Base-by-base conservation (phyloP, 2,888 invertebrate species). In the Dolomedes plantarius region DNA sequence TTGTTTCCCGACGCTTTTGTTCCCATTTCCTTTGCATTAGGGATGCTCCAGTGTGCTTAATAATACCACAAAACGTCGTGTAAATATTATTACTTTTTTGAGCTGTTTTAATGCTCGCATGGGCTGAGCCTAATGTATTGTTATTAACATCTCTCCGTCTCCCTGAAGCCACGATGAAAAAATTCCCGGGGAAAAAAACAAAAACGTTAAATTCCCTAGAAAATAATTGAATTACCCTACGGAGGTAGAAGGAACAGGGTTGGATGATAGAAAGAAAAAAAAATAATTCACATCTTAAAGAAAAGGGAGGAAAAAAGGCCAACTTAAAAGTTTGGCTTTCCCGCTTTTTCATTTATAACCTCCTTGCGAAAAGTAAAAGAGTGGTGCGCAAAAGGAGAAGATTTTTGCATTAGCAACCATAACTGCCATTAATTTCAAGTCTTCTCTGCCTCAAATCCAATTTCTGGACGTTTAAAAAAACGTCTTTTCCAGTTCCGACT, bases 201-300 rank as follows among this genome's bases (percentile, higher is more conserved):
- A 76, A 81, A 82, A 82, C 69, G 82, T 82, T 82, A 82, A 85
- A 85, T 85, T 85, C 83, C 50, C 77, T 72, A 73, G 83, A 85
- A 85, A 85, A 85, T 85, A 85, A 85, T 85, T 85, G 83, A 85
- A 85, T 85, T 76, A 85, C 83, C 73, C 82, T 72, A 64, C 83
- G 83, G 83, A 71, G 73, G 67, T 68, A 77, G 23, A 77, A 85
- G 83, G 73, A 77, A 77, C 67, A 73, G 29, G 65, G 72, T 50
- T 50, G 19, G 11, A n/a, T n/a, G n/a, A n/a, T n/a, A n/a, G n/a
- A n/a, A n/a, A n/a, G n/a, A n/a, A n/a, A 19, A 69, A 32, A 41
- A 72, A 41, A 56, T 56, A 56, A 56, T 56, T 56, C 56, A 56
- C 56, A 56, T 56, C 56, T 56, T 56, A 56, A 56, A 56, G 16